Base-by-base conservation (phyloP, 1,140 invertebrate species). In the Drosophila repletoides region DNA sequence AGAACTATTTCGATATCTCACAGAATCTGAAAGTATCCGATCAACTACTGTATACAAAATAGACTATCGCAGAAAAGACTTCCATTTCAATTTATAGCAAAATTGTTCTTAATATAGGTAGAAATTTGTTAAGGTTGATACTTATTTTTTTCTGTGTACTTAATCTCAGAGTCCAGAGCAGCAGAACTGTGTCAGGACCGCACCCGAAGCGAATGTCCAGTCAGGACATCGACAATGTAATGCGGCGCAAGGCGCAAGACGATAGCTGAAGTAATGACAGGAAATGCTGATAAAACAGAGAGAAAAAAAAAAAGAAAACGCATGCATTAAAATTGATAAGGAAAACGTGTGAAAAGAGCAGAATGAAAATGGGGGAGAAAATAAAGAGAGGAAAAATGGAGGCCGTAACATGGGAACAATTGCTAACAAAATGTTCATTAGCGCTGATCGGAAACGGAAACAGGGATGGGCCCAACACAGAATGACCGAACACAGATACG, bases 251-350 rank as follows among this genome's bases (percentile, higher is more conserved):
- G 26, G 45, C 41, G 17, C 19, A 40, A 36, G 14, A 40, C 68
- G 73, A 83, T 77, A 59, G 80, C 71, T 59, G 65, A 68, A 74
- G 80, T 84, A 84, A 84, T 74, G 79, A 84, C 79, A 84, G 79
- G 79, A 84, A 84, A 49, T 41, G 15, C 36, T 67, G 79, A 79
- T 86, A 84, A 84, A 72, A 59, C 58, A 21, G 38, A 41, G 3
- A 28, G 21, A 34, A 26, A 41, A 64, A 67, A 68, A 60, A 81
- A 43, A 84, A 66, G 58, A 76, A 81, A 76, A 65, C 72, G 79
- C 80, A 84, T 86, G 71, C 79, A 84, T 84, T 84, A 84, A 75
- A 63, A 68, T 45, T 52, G 79, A 79, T 77, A 84, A 74, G 59
- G 43, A 45, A 34, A 46, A 31, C 45, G n/a, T 4, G 46, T 43